A percentile compares a stretch with the other conserved stretches of the same genome.
Evolutionary conservation across 2,797 vertebrate species (phyloP).

Genomic region (Arrhamphus sclerolepis): DNA sequence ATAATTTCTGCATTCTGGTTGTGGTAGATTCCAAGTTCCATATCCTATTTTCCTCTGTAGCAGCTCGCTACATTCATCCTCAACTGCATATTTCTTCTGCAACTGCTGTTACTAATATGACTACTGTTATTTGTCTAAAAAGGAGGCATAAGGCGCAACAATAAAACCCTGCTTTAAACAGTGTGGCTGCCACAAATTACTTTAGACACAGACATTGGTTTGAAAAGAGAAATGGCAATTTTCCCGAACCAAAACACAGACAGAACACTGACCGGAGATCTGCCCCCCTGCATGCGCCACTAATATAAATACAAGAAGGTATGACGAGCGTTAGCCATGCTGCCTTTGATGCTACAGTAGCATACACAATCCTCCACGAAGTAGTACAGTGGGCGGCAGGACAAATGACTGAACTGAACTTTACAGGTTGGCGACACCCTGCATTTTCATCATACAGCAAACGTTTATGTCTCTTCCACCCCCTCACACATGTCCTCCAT

Average conservation of each 20-base stretch:
- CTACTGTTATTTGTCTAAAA: slow-evolving; percentile 5
- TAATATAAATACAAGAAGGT: slow-evolving; percentile 56
- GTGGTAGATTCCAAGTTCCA: slow-evolving; percentile 22
- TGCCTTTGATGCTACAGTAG: slow-evolving; percentile 15
- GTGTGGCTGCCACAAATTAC: slow-evolving; percentile 1
- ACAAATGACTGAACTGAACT: slow-evolving; percentile 48
- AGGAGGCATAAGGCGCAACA: slow-evolving; percentile 2
- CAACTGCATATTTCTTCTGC: neutral
- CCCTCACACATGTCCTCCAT: slow-evolving; percentile 38
- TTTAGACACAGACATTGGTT: slow-evolving; percentile 11
- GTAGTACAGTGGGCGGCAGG: slow-evolving; percentile 48
- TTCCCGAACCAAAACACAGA: slow-evolving; percentile 35
- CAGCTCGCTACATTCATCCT: slow-evolving; percentile 7
- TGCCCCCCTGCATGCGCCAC: slow-evolving; percentile 43
- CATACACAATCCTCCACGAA: slow-evolving; percentile 19
- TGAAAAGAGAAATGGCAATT: slow-evolving; percentile 33
- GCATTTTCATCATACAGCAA: slow-evolving; percentile 26
- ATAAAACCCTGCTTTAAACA: slow-evolving; percentile 4
- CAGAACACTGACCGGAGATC: slow-evolving; percentile 44
- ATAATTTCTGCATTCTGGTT: slow-evolving; percentile 48
- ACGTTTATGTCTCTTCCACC: slow-evolving; percentile 48
- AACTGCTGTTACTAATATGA: slow-evolving; percentile 4
- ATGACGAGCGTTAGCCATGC: slow-evolving; percentile 20
- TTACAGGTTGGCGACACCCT: slow-evolving; percentile 33
- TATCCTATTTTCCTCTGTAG: slow-evolving; percentile 5